Percentiles rank a stretch among this genome's conserved stretches.
phyloP scores from a whole-genome alignment of 1,140 invertebrate species.

The Calosoma granatense region DNA sequence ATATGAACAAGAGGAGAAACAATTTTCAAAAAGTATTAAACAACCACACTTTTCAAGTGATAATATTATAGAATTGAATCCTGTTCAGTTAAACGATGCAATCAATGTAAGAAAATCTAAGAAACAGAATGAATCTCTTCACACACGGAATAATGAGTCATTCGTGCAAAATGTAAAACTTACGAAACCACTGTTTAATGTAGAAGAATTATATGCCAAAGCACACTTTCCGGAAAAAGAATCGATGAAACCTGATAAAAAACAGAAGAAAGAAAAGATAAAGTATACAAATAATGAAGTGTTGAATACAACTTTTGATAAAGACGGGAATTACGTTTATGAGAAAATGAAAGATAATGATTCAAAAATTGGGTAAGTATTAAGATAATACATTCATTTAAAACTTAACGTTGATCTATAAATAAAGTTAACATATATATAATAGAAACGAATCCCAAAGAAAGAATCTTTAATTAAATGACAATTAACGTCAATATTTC shows the following conservation, averaged over 20 bases:
- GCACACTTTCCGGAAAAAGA: conserved; percentile 29
- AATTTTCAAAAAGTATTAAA: background rate
- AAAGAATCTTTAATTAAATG: conserved; percentile 10
- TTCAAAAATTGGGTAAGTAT: conserved; percentile 35
- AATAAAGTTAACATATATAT: conserved; percentile 14
- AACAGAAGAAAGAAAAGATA: conserved; percentile 10
- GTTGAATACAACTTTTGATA: conserved; percentile 39
- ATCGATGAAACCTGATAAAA: conserved; percentile 15
- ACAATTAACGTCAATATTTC: conserved; percentile 1
- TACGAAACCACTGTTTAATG: background rate
- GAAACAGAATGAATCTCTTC: background rate
- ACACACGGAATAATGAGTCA: conserved; percentile 7
- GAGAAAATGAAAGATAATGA: conserved; percentile 45
- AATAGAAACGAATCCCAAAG: conserved; percentile 3
- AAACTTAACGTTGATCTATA: conserved; percentile 8
- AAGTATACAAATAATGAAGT: conserved; percentile 18
- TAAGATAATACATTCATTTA: conserved; percentile 11
- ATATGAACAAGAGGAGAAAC: conserved; percentile 12
- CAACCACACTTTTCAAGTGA: background rate
- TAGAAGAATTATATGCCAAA: conserved; percentile 20
- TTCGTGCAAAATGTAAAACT: conserved; percentile 10
- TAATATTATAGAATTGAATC: background rate
- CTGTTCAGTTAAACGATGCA: background rate
- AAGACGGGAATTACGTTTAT: conserved; percentile 40
- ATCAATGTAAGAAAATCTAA: conserved; percentile 7